Percentiles rank a stretch among this genome's conserved stretches.
Conservation (phyloP, 1,140 invertebrate species). For the Ooceraea biroi region DNA sequence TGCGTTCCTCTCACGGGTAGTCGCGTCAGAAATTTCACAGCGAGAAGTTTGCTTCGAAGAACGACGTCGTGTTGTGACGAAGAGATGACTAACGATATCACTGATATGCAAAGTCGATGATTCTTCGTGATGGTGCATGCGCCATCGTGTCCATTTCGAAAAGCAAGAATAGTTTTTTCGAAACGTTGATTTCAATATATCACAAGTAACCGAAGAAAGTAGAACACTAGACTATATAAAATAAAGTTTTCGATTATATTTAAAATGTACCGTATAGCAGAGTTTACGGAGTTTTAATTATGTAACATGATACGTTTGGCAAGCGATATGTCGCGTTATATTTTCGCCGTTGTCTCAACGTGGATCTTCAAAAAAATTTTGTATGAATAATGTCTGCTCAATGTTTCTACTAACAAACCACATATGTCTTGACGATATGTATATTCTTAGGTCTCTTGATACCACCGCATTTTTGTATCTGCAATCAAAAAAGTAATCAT, state of each 20-base stretch:
- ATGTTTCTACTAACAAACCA: neutral
- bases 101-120: constrained; percentile 4
- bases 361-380: neutral
- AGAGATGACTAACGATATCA: constrained; percentile 6
- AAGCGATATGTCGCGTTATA: constrained; percentile 46
- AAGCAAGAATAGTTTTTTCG: neutral
- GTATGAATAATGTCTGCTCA: neutral
- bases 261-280: neutral
- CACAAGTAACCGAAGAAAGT: neutral
- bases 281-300: neutral
- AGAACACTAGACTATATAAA: neutral
- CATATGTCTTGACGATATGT: constrained; percentile 70
- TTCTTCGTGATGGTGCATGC: neutral
- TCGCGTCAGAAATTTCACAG: constrained; percentile 48
- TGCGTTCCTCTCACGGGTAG: neutral
- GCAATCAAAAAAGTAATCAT: constrained; percentile 34
- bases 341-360: neutral
- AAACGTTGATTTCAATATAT: neutral
- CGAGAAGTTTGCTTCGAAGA: too few species aligned
- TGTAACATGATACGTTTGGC: constrained; percentile 29
- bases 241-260: neutral
- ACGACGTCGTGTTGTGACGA: too few species aligned
- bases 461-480: constrained; percentile 67
- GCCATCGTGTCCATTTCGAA: neutral
- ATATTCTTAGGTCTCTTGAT: neutral